Base-by-base conservation (phyloP, 92 coral and sea anemone genomes). In the Hydrozoanthus gracilis region DNA sequence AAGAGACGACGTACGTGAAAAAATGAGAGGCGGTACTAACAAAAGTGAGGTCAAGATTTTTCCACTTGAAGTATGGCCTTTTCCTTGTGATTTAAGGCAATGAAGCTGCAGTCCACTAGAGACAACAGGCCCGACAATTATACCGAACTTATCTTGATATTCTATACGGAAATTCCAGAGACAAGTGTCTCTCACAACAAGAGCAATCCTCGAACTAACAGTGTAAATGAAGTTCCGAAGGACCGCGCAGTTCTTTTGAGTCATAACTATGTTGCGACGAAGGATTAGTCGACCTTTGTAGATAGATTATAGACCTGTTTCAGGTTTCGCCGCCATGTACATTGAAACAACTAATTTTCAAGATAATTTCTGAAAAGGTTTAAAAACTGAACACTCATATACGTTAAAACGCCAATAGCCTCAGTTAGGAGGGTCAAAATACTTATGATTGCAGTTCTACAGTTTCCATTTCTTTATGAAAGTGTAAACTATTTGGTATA, bases 21-120 rank as follows among this genome's bases (percentile, higher is more conserved):
- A 71, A 39, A 45, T 18, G 66, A 60, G 12, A 49, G 15, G 49
- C 76, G 77, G 51, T 48, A 17, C 16, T 45, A 4, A 73, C 16
- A 45, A 73, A 47, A 73, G 77, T 45, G 77, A 73, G 77, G 77
- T 73, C 77, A 73, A 73, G 52, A 73, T 73, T 73, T n/a, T 73
- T 39, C 52, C 47, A 73, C 56, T 47, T 35, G 56, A 47, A 73
- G 48, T 54, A 47, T 12, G n/a, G 17, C 17, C n/a, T 44, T 46
- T 44, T 70, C 48, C 74, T 14, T 70, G 27, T 14, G 47, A 70
- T 14, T 27, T 44, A 12, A 49, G 48, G n/a, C 50, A 17, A 45
- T 47, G 51, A 18, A 47, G 8, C 16, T 73, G 77, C 56, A 44
- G 48, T 14, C 48, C 51, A 73, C 56, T 73, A 73, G 77, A 73